Evolutionary conservation across 1,140 invertebrate genomes (phyloP).

Genomic region (Brachionus paranguensis): DNA sequence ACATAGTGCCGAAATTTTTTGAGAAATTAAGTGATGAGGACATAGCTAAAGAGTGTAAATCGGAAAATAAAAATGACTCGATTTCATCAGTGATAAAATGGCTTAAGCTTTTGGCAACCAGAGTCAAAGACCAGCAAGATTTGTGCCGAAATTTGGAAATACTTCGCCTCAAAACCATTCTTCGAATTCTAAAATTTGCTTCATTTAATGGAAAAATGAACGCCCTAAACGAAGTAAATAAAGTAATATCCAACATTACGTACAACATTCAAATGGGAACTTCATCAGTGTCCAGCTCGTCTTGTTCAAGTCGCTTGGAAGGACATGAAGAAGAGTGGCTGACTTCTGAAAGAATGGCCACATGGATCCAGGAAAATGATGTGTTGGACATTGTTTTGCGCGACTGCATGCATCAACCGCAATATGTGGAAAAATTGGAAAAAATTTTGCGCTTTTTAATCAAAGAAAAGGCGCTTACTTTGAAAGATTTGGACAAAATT

Average conservation of each 20-base stretch:
- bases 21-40: constrained; percentile 94
- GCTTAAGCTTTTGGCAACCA: constrained; percentile 75
- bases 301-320: not conserved
- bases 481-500: constrained; percentile 83
- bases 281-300: not conserved
- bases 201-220: constrained; percentile 99
- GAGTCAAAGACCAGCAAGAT: constrained; percentile 72
- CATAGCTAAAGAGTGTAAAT: constrained; percentile 86
- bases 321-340: constrained; percentile 10
- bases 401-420: constrained; percentile 88
- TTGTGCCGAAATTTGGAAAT: constrained; percentile 82
- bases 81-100: constrained; percentile 53
- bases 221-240: constrained; percentile 95
- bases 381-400: constrained; percentile 88
- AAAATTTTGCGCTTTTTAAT: constrained; percentile 94
- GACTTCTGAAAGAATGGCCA: constrained; percentile 46
- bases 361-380: constrained; percentile 92
- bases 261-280: constrained; percentile 7
- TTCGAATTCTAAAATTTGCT: constrained; percentile 85
- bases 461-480: constrained; percentile 82
- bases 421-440: constrained; percentile 92
- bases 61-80: constrained; percentile 68
- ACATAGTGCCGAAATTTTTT: constrained; percentile 57
- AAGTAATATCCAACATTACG: constrained; percentile 68
- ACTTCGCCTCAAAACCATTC: constrained; percentile 90